A percentile compares a stretch with the other conserved stretches of the same genome.
Evolutionary conservation across 2,797 vertebrate species (phyloP).

Genomic region (Leptoclinus maculatus): DNA sequence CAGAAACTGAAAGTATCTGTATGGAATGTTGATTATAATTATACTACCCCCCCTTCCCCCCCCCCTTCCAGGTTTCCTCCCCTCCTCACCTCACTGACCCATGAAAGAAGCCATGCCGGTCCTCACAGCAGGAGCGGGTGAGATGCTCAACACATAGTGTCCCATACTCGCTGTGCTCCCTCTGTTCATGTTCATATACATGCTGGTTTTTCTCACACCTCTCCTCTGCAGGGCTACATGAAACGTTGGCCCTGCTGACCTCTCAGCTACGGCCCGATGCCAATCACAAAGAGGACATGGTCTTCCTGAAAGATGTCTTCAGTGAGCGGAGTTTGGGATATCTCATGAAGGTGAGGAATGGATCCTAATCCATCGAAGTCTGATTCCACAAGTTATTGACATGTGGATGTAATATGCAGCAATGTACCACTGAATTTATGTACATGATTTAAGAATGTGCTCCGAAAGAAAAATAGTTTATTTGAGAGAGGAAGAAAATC

Average conservation of each 20-base stretch:
- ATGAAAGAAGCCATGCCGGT: slow-evolving; percentile 93
- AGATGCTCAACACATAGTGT: slow-evolving; percentile 38
- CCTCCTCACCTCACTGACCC: slow-evolving; percentile 72
- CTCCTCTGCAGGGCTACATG: slow-evolving; percentile 88
- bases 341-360: slow-evolving; percentile 90
- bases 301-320: slow-evolving; percentile 94
- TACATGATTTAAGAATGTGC: background rate
- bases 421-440: background rate
- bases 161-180: slow-evolving; percentile 31
- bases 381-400: background rate
- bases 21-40: slow-evolving; percentile 1
- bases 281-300: slow-evolving; percentile 96
- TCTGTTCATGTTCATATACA: slow-evolving; percentile 50
- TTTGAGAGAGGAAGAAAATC: background rate
- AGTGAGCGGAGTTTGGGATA: slow-evolving; percentile 94
- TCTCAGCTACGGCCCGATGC: slow-evolving; percentile 94
- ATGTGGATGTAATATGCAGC: background rate
- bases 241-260: slow-evolving; percentile 94
- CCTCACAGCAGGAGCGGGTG: slow-evolving; percentile 93
- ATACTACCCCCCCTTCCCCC: background rate
- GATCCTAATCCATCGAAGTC: background rate
- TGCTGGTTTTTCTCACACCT: background rate
- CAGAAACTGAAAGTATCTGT: background rate
- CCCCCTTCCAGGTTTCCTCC: slow-evolving; percentile 53
- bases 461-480: too few species aligned